Evolutionary conservation across 1,140 invertebrate genomes (phyloP).

Genomic region (honey bee (Apis mellifera)): DNA sequence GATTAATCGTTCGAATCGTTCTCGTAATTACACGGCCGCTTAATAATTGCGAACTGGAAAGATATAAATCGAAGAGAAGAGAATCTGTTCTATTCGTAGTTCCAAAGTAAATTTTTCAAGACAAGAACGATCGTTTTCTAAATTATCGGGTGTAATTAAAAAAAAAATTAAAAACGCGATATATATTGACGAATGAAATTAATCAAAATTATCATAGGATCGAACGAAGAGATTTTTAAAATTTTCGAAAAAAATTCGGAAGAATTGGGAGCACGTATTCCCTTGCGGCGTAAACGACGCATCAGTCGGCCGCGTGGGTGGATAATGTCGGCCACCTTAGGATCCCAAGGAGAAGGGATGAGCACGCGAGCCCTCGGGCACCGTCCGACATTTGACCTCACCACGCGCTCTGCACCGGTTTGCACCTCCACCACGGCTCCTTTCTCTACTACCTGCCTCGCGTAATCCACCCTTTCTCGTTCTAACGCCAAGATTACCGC

Average conservation of each 20-base stretch:
- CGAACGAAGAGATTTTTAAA: no score
- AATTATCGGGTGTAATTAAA: no score
- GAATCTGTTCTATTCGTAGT: no score
- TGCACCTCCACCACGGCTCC: constrained; percentile 47
- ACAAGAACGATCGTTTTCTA: no score
- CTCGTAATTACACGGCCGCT: not conserved
- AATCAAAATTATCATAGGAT: no score
- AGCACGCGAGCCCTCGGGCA: constrained; percentile 79
- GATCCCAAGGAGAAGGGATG: constrained; percentile 59
- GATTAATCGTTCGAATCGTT: constrained; percentile 4
- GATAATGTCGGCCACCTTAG: constrained; percentile 49
- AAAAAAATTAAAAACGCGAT: no score
- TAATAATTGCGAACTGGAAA: not conserved
- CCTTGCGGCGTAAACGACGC: constrained; percentile 20
- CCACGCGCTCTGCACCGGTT: constrained; percentile 72
- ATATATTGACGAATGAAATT: no score
- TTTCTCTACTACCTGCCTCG: constrained; percentile 55
- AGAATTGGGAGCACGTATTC: not conserved
- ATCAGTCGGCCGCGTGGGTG: constrained; percentile 56
- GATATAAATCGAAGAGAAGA: no score
- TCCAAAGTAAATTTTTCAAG: no score
- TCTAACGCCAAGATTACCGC: constrained; percentile 8
- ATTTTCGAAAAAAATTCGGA: not conserved
- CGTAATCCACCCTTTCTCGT: constrained; percentile 45
- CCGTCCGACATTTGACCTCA: constrained; percentile 79